Base-by-base conservation (phyloP, 1,140 invertebrate species). In the Babylonia areolata region DNA sequence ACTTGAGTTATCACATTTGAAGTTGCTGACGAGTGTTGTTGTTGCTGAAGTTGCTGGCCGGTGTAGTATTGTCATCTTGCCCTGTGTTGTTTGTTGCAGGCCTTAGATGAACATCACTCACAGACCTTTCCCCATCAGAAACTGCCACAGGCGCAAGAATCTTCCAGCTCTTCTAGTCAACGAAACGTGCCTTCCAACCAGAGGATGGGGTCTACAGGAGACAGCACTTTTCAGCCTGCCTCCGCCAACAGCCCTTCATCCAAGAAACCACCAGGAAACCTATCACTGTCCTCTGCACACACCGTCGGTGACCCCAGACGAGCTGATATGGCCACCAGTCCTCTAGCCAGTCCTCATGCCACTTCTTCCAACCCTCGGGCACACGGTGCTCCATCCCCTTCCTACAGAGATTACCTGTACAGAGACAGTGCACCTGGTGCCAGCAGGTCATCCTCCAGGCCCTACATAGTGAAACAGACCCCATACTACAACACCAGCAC, bases 401-500 rank as follows among this genome's bases (percentile, higher is more conserved):
- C 75, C 37, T 37, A 77, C 46, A 77, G 75, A 28, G 75, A 77
- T 15, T 77, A 40, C 6, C 3, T 40, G 35, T 37, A 40, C 37
- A 11, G 37, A 40, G 75, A 77, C 35, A 40, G 15, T 40, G 35
- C 71, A 17, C 37, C 39, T 73, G 51, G 81, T 58, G 33, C 73
- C 58, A 81, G 42, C 69, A 51, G 80, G 28, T 31, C 75, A 3
- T 33, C 33, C 17, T 28, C 39, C 64, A 89, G 86, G 71, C 33
- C 82, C 28, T 90, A 87, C 75, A 89, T 92, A 75, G 91, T 92
- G 23, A 90, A 88, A 79, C 91, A 91, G 40, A 92, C 90, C 81
- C 90, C 92, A 37, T 90, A 92, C 86, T 93, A 93, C 86, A 93
- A 92, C 85, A 93, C 92, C 17, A 90, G 92, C 77, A 93, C 92